These are phyloP conservation scores for Anniella stebbinsi DNA, from an alignment of 2,797 vertebrate species.

Conservation along the genomic window DNA sequence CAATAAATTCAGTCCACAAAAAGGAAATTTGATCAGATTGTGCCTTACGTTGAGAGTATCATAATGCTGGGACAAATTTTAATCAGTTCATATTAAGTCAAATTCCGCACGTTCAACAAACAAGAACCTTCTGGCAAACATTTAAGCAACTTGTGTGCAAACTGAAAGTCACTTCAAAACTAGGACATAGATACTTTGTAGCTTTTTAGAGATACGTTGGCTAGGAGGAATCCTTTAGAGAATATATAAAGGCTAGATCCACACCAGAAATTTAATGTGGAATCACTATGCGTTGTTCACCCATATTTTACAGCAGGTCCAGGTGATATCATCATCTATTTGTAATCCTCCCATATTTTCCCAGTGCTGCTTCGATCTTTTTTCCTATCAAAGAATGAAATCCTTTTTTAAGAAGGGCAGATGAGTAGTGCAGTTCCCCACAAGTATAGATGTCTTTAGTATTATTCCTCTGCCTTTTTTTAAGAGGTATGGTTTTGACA, in stretches of 20 bases:
- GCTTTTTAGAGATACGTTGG: neutral
- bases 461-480: neutral
- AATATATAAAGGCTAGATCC: neutral
- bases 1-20: fast-evolving
- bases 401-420: neutral
- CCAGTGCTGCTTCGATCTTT: neutral
- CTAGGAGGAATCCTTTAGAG: neutral
- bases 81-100: neutral
- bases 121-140: neutral
- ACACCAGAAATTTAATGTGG: neutral
- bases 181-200: too few relatives aligned
- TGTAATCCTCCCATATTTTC: neutral
- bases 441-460: neutral
- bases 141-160: neutral
- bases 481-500: neutral
- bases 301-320: neutral
- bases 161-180: neutral
- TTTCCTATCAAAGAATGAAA: neutral
- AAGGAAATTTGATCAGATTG: neutral
- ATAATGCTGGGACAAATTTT: neutral
- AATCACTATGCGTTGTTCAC: neutral
- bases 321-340: neutral
- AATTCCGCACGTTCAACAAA: neutral
- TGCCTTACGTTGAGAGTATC: neutral
- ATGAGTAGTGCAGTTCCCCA: neutral